Conservation (phyloP, 2,888 invertebrate genomes). For the Oscheius sp. region DNA sequence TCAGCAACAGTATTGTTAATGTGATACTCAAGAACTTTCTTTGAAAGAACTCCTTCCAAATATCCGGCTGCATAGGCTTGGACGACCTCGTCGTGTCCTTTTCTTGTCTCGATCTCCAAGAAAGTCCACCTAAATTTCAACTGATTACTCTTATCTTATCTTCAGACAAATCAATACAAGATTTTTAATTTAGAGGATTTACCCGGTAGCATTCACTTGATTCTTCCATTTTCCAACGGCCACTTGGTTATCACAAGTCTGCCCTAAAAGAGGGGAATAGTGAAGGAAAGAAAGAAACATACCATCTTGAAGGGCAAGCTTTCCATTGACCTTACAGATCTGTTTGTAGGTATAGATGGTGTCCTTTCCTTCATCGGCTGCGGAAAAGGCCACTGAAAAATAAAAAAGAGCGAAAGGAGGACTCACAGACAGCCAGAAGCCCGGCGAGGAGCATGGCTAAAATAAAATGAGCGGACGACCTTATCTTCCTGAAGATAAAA, state of each 20-base stretch:
- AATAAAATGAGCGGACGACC: not conserved
- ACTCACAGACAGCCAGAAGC: conserved; percentile 9
- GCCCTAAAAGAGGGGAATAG: conserved; percentile 34
- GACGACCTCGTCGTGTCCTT: conserved; percentile 48
- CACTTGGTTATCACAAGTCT: conserved; percentile 60
- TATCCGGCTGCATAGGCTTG: conserved; percentile 69
- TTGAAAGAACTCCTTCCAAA: conserved; percentile 62
- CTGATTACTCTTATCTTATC: conserved; percentile 25
- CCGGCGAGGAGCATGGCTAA: conserved; percentile 13
- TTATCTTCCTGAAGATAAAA: not conserved
- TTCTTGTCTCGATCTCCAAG: conserved; percentile 60
- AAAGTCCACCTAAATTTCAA: conserved; percentile 52
- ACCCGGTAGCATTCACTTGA: conserved; percentile 65
- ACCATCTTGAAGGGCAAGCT: conserved; percentile 51
- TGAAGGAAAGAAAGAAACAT: not conserved
- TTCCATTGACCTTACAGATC: conserved; percentile 60
- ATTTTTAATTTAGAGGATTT: conserved; percentile 4
- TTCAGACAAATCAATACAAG: not conserved
- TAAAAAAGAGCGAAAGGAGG: not conserved
- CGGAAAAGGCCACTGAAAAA: conserved; percentile 17
- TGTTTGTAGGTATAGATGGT: conserved; percentile 63
- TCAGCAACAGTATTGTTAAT: conserved; percentile 56
- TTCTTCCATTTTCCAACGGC: conserved; percentile 67
- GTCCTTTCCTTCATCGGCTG: conserved; percentile 55
- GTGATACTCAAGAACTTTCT: conserved; percentile 55